These are phyloP conservation scores for Microcebus murinus DNA, from an alignment of 2,113 vertebrate species.

Conservation along the genomic window DNA sequence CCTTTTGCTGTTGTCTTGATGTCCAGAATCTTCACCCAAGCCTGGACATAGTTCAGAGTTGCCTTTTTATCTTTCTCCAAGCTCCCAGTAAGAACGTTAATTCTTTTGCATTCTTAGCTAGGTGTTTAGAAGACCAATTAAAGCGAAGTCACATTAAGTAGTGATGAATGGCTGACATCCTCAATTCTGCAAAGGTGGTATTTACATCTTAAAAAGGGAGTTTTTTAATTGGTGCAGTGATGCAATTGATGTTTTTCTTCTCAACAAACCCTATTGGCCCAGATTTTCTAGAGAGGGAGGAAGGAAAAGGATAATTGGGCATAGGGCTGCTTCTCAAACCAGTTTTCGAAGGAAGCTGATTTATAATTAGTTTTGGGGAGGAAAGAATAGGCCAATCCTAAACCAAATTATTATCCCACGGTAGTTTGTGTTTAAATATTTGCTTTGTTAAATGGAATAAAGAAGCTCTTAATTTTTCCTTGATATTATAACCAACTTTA, in stretches of 20 bases:
- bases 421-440: background rate
- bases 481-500: background rate
- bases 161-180: background rate
- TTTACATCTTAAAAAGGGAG: conserved; percentile 14
- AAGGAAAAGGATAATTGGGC: background rate
- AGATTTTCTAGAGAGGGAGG: background rate
- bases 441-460: background rate
- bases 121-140: conserved; percentile 32
- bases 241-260: conserved; percentile 1
- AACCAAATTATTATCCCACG: background rate
- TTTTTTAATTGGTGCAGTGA: background rate
- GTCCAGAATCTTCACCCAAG: background rate
- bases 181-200: background rate
- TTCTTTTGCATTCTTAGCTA: conserved; percentile 18
- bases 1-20: background rate
- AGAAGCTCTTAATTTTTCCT: background rate
- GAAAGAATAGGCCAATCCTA: conserved; percentile 4
- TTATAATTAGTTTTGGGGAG: background rate
- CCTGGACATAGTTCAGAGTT: background rate
- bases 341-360: conserved; percentile 31
- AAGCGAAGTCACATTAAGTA: background rate
- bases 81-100: background rate
- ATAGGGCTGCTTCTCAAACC: background rate
- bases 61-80: conserved; percentile 21
- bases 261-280: background rate